Evolutionary conservation across 2,797 vertebrate species (phyloP).

Genomic region (Alfaro cultratus): DNA sequence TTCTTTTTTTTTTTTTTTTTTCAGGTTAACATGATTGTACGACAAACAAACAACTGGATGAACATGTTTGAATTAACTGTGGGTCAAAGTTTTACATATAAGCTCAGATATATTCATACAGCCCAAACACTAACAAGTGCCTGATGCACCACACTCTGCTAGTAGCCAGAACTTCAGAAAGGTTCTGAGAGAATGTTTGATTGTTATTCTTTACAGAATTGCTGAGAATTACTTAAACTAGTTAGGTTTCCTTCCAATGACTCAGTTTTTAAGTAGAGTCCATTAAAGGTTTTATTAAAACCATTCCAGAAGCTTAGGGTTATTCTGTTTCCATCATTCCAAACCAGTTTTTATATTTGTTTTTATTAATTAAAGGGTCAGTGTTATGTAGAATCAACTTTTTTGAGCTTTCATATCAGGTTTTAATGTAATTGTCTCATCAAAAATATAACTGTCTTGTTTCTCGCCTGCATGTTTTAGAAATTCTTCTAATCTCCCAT

Average conservation of each 20-base stretch:
- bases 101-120: background rate
- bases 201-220: background rate
- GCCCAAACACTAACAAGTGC: background rate
- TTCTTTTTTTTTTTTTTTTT: background rate
- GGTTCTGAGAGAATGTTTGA: background rate
- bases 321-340: too few relatives aligned
- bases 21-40: background rate
- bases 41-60: background rate
- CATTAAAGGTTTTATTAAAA: background rate
- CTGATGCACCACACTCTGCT: background rate
- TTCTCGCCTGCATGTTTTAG: too few relatives aligned
- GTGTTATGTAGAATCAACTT: too few relatives aligned
- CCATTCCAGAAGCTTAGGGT: background rate
- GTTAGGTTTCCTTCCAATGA: background rate
- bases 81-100: background rate
- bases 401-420: too few relatives aligned
- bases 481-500: too few relatives aligned
- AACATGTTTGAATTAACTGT: background rate
- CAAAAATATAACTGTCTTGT: too few relatives aligned
- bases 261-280: background rate
- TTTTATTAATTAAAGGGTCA: too few relatives aligned
- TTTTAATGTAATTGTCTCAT: too few relatives aligned
- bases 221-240: background rate
- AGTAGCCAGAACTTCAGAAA: background rate
- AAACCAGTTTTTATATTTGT: background rate